These are phyloP conservation scores for Bothrops jararaca DNA, from an alignment of 2,113 vertebrate species.

Conservation along the genomic window DNA sequence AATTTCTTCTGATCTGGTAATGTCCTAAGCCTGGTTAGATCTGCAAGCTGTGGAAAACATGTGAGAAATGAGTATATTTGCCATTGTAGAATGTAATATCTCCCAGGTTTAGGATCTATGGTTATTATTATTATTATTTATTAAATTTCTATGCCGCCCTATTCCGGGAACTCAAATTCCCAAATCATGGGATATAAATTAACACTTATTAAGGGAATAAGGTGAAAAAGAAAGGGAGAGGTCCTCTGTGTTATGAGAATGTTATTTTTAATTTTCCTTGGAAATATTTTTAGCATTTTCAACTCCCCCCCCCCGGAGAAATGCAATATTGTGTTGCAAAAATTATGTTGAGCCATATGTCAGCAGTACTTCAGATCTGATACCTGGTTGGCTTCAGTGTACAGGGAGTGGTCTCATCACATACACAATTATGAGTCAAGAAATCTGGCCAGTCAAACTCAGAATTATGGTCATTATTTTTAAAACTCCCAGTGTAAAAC, in stretches of 20 bases:
- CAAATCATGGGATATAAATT: neutral
- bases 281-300: neutral
- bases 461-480: neutral
- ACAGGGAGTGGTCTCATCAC: neutral
- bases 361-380: neutral
- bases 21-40: conserved; percentile 28
- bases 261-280: neutral
- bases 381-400: neutral
- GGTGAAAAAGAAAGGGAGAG: neutral
- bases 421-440: neutral
- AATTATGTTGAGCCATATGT: neutral
- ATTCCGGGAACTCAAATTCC: too few species aligned
- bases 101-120: neutral
- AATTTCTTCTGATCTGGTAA: conserved; percentile 23
- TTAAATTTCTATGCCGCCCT: too few species aligned
- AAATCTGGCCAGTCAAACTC: neutral
- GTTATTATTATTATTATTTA: too few species aligned
- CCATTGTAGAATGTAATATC: conserved; percentile 15
- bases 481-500: neutral
- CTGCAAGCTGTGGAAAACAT: neutral
- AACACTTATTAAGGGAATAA: neutral
- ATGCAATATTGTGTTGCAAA: neutral
- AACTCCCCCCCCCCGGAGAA: neutral
- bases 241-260: neutral
- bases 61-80: conserved; percentile 28